A percentile compares a stretch with the other conserved stretches of the same genome.
These are phyloP conservation scores for Morbakka virulenta DNA, from an alignment of 30 jellyfish, hydroid and myxozoan species.

Conservation along the genomic window DNA sequence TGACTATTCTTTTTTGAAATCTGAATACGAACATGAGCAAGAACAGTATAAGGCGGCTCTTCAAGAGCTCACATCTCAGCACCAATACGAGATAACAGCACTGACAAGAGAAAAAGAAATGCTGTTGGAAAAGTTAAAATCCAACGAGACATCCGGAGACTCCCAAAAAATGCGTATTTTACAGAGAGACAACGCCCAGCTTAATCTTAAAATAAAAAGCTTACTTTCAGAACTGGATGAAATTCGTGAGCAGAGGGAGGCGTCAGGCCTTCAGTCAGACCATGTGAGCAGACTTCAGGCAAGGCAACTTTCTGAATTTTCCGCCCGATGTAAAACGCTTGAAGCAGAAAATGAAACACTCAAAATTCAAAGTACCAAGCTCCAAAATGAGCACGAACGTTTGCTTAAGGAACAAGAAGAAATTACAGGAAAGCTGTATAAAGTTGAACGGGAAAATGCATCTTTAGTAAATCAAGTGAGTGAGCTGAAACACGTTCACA, in stretches of 20 bases:
- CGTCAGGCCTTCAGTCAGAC: slow-evolving; percentile 87
- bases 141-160: slow-evolving; percentile 69
- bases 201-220: slow-evolving; percentile 77
- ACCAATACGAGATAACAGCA: slow-evolving; percentile 71
- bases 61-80: slow-evolving; percentile 71
- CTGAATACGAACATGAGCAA: slow-evolving; percentile 98
- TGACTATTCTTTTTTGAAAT: slow-evolving; percentile 90
- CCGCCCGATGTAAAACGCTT: slow-evolving; percentile 75
- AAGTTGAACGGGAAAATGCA: slow-evolving; percentile 62
- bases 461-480: slow-evolving; percentile 59
- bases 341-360: slow-evolving; percentile 93
- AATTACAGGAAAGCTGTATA: slow-evolving; percentile 58
- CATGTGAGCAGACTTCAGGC: slow-evolving; percentile 93
- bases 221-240: slow-evolving; percentile 85
- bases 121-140: slow-evolving; percentile 53
- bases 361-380: slow-evolving; percentile 66
- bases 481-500: slow-evolving; percentile 67
- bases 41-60: slow-evolving; percentile 56
- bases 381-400: slow-evolving; percentile 73
- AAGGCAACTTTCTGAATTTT: slow-evolving; percentile 80
- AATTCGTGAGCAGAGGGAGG: slow-evolving; percentile 79
- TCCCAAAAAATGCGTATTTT: slow-evolving; percentile 64
- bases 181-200: slow-evolving; percentile 95
- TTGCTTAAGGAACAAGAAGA: slow-evolving; percentile 62
- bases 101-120: slow-evolving; percentile 68